Evolutionary conservation across 1,140 invertebrate species (phyloP).

Genomic region (Sesamia nonagrioides): DNA sequence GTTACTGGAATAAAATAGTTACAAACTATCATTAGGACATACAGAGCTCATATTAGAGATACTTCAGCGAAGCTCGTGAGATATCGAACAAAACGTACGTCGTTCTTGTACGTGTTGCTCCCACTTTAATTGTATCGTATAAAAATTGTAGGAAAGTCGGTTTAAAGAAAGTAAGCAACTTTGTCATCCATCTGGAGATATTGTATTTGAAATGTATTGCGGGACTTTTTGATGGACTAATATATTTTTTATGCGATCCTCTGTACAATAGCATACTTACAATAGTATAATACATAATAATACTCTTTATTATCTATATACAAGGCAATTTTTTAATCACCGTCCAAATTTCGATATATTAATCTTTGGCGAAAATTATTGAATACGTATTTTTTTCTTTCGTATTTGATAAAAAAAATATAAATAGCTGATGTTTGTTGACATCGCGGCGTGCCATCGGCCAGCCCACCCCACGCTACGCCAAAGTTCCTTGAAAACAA

Average conservation of each 20-base stretch:
- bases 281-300: no score
- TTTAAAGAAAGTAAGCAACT: slow-evolving; percentile 7
- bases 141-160: not conserved
- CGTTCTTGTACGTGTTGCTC: not conserved
- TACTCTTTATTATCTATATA: no score
- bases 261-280: not conserved
- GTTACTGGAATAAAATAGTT: not conserved
- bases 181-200: not conserved
- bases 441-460: no score
- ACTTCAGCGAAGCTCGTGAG: not conserved
- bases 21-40: slow-evolving; percentile 8
- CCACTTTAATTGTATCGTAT: slow-evolving; percentile 10
- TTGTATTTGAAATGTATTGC: not conserved
- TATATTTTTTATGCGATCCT: not conserved
- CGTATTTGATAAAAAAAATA: no score
- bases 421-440: no score
- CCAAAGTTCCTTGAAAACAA: no score
- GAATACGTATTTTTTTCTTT: no score
- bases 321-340: no score
- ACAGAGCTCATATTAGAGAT: slow-evolving; percentile 18
- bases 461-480: no score
- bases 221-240: not conserved
- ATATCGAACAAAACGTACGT: not conserved
- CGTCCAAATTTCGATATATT: no score
- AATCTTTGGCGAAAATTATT: no score